Evolutionary conservation across 1,140 invertebrate species (phyloP), one percentile per base, ranked within the genome.

Genomic region (Araneus ventricosus): DNA sequence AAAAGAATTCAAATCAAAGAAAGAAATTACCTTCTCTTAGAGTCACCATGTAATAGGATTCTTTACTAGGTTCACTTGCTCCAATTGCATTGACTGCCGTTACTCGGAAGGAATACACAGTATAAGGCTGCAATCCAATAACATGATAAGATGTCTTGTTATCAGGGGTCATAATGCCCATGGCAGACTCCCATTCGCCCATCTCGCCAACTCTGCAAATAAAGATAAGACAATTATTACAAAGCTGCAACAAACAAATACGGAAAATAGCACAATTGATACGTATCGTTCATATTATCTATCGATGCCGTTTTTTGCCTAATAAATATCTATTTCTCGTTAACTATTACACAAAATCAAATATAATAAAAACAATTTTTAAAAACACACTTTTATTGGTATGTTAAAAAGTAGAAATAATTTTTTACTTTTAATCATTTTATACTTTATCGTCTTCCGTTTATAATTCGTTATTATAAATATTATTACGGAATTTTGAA

Each of bases 41-140:
- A 59, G 97, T 97, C 94, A 97, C 96, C 95, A 97, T 97, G 95
- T 97, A 97, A 95, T 97, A 97, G 84, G 97, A 97, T 94, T 97
- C 96, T 95, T 97, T 97, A 95, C 97, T 97, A 75, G 97, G 97
- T 67, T 95, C 95, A 95, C 97, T 97, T 79, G 96, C 95, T 90
- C 97, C 97, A 95, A 97, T 96, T 86, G 96, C 96, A 95, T 97
- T 98, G 67, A 97, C 97, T 59, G 97, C 97, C 82, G 97, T 95
- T 91, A 97, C 96, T 88, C 97, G 96, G 95, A 97, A 97, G 95
- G 97, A 97, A 95, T 97, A 97, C 80, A 97, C 97, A 52, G 97
- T 97, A 95, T 97, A 97, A 27, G 97, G 97, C 93, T 96, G 96
- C 90, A 97, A 96, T 84, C 96, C 96, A 91, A 96, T 96, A 94